Evolutionary conservation across 2,888 invertebrate genomes (phyloP).

Genomic region (Ichneumon xanthorius): DNA sequence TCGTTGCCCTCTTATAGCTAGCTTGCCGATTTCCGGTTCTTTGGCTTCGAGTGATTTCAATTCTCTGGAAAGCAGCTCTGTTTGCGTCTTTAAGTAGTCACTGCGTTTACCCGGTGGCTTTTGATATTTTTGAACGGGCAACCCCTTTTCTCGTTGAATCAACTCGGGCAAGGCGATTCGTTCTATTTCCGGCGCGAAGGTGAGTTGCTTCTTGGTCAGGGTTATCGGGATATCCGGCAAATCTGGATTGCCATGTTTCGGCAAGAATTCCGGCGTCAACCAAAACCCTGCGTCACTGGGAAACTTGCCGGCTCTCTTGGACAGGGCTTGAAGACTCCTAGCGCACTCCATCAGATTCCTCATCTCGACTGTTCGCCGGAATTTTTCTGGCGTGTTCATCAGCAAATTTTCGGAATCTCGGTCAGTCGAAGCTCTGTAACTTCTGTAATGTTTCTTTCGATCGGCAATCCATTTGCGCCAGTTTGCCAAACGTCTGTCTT

Average conservation of each 20-base stretch:
- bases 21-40: conserved; percentile 75
- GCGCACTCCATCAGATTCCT: conserved; percentile 81
- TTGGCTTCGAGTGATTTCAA: conserved; percentile 76
- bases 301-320: conserved; percentile 74
- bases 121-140: conserved; percentile 33
- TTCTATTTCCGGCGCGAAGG: conserved; percentile 65
- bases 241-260: conserved; percentile 62
- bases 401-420: conserved; percentile 71
- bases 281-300: conserved; percentile 78
- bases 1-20: conserved; percentile 78
- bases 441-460: conserved; percentile 68
- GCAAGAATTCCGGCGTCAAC: conserved; percentile 68
- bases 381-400: conserved; percentile 72
- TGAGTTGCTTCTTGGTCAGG: conserved; percentile 67
- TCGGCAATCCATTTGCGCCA: conserved; percentile 77
- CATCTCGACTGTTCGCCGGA: conserved; percentile 72
- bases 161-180: conserved; percentile 71
- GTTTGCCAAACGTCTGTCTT: conserved; percentile 75
- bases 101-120: conserved; percentile 75
- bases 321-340: conserved; percentile 73
- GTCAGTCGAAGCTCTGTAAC: conserved; percentile 56
- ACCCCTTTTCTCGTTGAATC: conserved; percentile 73
- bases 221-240: conserved; percentile 69
- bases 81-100: conserved; percentile 74
- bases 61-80: conserved; percentile 70